Evolutionary conservation across 2,797 vertebrate genomes (phyloP).

Genomic region (Myioborus miniatus): DNA sequence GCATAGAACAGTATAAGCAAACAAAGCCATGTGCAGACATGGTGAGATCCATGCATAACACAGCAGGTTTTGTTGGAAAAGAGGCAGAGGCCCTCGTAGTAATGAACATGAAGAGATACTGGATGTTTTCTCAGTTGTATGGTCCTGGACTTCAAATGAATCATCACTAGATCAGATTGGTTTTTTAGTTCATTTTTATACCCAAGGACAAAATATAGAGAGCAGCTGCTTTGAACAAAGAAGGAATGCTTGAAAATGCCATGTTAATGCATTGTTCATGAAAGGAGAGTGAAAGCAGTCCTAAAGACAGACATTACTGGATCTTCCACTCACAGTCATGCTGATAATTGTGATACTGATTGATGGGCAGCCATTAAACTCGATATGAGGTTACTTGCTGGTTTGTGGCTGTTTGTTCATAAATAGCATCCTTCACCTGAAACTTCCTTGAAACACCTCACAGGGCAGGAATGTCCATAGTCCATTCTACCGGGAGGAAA

Average conservation of each 20-base stretch:
- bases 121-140: neutral
- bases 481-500: neutral
- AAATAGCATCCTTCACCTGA: neutral
- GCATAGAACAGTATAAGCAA: neutral
- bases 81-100: neutral
- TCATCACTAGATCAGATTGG: fast-evolving
- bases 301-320: neutral
- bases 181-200: neutral
- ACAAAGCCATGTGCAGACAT: fast-evolving
- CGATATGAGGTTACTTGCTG: neutral
- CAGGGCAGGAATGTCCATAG: neutral
- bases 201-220: neutral
- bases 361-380: neutral
- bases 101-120: neutral
- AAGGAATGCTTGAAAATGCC: neutral
- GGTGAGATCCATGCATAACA: neutral
- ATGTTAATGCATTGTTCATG: neutral
- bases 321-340: fast-evolving
- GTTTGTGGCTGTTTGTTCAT: neutral
- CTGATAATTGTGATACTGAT: neutral
- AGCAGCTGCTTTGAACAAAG: neutral
- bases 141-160: neutral
- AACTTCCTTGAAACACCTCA: neutral
- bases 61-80: neutral
- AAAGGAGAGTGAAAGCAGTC: neutral